These are phyloP conservation scores for Squalus acanthias DNA, from an alignment of 2,797 vertebrate species.

Conservation along the genomic window DNA sequence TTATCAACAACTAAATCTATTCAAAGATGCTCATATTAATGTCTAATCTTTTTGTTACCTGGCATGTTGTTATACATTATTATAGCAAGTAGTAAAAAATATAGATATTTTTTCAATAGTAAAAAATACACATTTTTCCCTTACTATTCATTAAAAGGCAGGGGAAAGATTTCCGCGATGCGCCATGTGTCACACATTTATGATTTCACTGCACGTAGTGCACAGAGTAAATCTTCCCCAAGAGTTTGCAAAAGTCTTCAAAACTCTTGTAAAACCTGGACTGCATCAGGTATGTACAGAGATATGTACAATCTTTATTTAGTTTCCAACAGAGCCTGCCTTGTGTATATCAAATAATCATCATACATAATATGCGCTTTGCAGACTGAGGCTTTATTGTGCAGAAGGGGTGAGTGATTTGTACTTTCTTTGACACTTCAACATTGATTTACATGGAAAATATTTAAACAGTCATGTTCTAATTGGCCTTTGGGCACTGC, in stretches of 20 bases:
- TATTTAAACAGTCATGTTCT: constrained; percentile 79
- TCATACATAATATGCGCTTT: neutral
- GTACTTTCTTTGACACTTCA: constrained; percentile 74
- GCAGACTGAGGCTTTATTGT: neutral
- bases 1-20: neutral
- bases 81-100: neutral
- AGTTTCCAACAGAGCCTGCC: neutral
- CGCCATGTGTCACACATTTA: neutral
- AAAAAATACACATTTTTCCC: neutral
- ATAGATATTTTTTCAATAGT: neutral
- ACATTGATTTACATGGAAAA: constrained; percentile 75
- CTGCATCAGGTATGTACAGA: neutral
- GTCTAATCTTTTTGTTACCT: neutral
- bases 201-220: neutral
- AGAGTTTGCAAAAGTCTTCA: neutral
- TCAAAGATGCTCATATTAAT: neutral
- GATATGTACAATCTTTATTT: neutral
- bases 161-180: neutral
- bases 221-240: neutral
- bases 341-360: neutral
- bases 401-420: constrained; percentile 42
- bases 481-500: constrained; percentile 75
- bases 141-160: neutral
- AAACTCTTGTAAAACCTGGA: neutral
- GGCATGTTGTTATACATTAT: neutral